Evolutionary conservation across 2,797 vertebrate genomes (phyloP).

Genomic region (Mus spretus): DNA sequence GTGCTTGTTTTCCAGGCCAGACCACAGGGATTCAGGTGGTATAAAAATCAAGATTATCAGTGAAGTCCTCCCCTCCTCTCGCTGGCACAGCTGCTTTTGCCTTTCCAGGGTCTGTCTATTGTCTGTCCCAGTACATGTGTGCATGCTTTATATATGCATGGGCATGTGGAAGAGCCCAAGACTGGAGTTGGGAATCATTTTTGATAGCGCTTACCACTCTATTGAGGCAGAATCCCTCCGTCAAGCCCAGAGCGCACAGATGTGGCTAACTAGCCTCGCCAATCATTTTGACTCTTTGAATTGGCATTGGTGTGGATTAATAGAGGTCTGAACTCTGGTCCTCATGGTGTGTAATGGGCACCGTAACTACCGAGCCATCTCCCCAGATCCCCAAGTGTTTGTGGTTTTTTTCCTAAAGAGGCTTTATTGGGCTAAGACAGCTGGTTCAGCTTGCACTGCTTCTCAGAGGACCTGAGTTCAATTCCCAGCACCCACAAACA

Average conservation of each 20-base stretch:
- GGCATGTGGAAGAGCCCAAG: neutral
- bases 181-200: neutral
- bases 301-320: neutral
- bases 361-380: neutral
- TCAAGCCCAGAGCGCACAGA: neutral
- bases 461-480: neutral
- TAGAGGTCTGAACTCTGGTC: neutral
- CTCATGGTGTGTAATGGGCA: neutral
- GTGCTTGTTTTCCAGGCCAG: slow-evolving; percentile 14
- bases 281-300: no score
- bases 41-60: neutral
- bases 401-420: neutral
- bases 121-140: neutral
- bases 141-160: neutral
- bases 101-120: slow-evolving; percentile 16
- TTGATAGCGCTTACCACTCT: neutral
- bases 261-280: neutral
- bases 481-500: neutral
- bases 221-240: neutral
- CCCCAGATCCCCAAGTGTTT: neutral
- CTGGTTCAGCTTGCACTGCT: neutral
- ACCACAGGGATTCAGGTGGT: neutral
- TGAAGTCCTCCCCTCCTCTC: neutral
- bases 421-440: neutral
- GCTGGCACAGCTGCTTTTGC: neutral